Base-by-base conservation (phyloP, 2,797 vertebrate genomes). In the Tapera naevia region DNA sequence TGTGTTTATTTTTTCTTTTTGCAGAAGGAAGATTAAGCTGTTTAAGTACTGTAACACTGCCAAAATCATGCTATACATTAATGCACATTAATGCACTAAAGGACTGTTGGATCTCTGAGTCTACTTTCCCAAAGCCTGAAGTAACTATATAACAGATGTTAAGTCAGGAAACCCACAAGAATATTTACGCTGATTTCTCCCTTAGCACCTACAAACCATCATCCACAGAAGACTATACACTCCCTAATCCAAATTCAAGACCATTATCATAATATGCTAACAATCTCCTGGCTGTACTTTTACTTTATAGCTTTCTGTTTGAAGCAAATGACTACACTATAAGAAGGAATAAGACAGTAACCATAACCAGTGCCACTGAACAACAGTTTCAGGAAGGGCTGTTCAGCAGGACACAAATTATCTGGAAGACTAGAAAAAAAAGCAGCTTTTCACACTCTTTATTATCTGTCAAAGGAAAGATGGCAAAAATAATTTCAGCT, bases 131-230 rank as follows among this genome's bases (percentile, higher is more conserved):
- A 0, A 87, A 72, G 35, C 35, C 67, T 86, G 54, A 91, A 92
- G 65, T 86, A 94, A 88, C 79, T 50, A 57, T 13, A 3, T 51
- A 86, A 80, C 88, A 96, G 94, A 89, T 91, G 93, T 71, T 89
- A 93, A 82, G 23, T 57, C 65, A 89, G 75, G 41, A 92, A 45
- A 62, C 35, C 27, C 65, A 51, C n/a, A 80, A 84, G 88, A 83
- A 72, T 81, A 88, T 92, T 91, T 86, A 69, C n/a, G 72, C 72
- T 75, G 65, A 85, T 94, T 50, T 89, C 61, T 88, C 91, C 91
- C 94, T 83, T 54, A 95, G 76, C 43, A 88, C 58, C 69, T 71
- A 91, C 80, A 88, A 96, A 92, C 61, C 69, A 80, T 67, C 54
- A 83, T 33, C 45, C 85, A 89, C 85, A 81, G 66, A 94, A 86